These are phyloP conservation scores for Mirza zaza DNA, from an alignment of 2,113 vertebrate species.

Conservation along the genomic window DNA sequence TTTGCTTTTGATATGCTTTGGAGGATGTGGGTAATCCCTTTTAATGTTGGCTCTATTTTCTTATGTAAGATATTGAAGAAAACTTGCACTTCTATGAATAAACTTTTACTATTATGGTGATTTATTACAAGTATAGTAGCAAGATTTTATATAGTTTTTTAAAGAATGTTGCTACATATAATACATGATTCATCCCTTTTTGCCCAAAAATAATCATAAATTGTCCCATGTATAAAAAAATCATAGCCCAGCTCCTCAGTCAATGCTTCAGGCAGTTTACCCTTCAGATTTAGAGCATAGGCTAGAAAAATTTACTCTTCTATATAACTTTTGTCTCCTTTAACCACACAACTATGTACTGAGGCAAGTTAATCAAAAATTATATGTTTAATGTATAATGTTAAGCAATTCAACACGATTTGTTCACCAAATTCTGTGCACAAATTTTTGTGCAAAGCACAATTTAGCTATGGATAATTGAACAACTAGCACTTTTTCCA, in stretches of 20 bases:
- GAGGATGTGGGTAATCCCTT: background rate
- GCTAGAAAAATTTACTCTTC: background rate
- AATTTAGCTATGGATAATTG: background rate
- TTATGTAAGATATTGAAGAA: constrained; percentile 25
- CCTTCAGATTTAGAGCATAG: background rate
- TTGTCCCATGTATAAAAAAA: background rate
- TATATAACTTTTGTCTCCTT: background rate
- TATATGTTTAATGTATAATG: background rate
- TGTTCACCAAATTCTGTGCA: background rate
- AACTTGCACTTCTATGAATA: background rate
- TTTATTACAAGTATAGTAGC: background rate
- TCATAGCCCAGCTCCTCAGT: background rate
- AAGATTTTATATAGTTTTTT: background rate
- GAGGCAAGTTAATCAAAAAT: background rate
- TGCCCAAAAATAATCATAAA: background rate
- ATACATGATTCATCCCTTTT: background rate
- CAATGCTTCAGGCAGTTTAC: background rate
- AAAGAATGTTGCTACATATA: background rate
- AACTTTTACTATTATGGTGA: background rate
- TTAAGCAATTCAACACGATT: background rate
- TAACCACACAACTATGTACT: background rate
- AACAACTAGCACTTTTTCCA: background rate
- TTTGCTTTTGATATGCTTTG: constrained; percentile 21
- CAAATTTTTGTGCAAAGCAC: background rate
- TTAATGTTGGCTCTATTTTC: constrained; percentile 1